Percentiles rank a stretch among this genome's conserved stretches.
phyloP scores from a whole-genome alignment of 2,888 invertebrate species.

The Strigamia maritima region DNA sequence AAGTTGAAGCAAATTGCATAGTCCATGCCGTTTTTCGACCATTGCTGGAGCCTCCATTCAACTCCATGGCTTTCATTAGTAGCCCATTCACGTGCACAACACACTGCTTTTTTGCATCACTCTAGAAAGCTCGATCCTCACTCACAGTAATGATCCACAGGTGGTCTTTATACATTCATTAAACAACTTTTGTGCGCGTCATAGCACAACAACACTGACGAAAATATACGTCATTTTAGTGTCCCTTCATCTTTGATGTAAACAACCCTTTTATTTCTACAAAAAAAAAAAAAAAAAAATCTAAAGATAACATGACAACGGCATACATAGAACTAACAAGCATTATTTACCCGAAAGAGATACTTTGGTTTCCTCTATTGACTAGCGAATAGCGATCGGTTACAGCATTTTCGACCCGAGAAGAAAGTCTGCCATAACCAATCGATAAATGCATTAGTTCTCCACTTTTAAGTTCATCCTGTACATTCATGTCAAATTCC shows the following conservation, averaged over 20 bases:
- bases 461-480: no score
- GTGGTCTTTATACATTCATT: slow-evolving; percentile 16
- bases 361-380: no score
- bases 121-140: neutral
- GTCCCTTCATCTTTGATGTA: neutral
- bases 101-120: slow-evolving; percentile 7
- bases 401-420: no score
- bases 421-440: no score
- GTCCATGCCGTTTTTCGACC: neutral
- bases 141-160: neutral
- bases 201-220: neutral
- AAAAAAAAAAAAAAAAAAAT: no score
- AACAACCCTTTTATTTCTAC: neutral
- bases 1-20: neutral
- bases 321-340: no score
- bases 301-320: no score
- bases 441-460: no score
- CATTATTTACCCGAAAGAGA: no score
- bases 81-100: slow-evolving; percentile 7
- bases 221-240: neutral
- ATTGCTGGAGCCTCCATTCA: neutral
- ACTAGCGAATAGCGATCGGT: no score
- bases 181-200: neutral
- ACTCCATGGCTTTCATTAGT: neutral
- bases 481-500: no score